A percentile compares a stretch with the other conserved stretches of the same genome.
Evolutionary conservation across 1,140 invertebrate genomes (phyloP).

Genomic region (Yoshiicerus persimilis): DNA sequence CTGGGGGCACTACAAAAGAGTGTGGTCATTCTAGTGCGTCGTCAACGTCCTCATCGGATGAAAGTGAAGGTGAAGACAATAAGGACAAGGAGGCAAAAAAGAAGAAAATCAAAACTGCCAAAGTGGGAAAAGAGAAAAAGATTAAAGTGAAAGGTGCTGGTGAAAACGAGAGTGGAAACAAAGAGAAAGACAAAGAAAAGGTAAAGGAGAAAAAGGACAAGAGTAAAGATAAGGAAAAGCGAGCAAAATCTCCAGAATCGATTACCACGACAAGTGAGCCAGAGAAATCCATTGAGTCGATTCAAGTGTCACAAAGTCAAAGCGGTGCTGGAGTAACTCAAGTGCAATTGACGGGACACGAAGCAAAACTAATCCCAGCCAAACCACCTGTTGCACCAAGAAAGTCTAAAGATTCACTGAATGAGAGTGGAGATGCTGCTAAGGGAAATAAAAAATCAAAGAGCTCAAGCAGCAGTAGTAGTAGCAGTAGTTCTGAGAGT

Average conservation of each 20-base stretch:
- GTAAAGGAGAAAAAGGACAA: constrained; percentile 33
- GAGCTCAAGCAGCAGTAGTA: background rate
- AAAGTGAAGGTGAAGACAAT: constrained; percentile 26
- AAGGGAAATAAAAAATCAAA: constrained; percentile 2
- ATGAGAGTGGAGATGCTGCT: background rate
- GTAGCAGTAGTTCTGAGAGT: constrained; percentile 33
- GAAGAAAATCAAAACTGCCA: constrained; percentile 34
- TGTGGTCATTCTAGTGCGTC: background rate
- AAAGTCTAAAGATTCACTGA: constrained; percentile 30
- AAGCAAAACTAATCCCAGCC: background rate
- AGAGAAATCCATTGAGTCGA: constrained; percentile 16
- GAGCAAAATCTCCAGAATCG: background rate
- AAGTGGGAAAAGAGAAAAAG: constrained; percentile 33
- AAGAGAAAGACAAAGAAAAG: background rate
- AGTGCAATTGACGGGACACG: constrained; percentile 3
- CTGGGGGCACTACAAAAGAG: background rate
- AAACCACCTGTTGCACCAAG: constrained; percentile 42
- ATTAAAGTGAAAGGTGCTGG: background rate
- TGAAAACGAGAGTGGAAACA: constrained; percentile 24
- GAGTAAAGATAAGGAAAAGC: background rate
- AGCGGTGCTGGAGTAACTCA: background rate
- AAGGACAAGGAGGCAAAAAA: constrained; percentile 10
- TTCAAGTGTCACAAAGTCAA: background rate
- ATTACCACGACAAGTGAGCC: background rate
- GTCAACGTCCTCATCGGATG: constrained; percentile 27